Conservation (phyloP, 2,888 invertebrate genomes). For the Spatulosminthurus flaviceps region DNA sequence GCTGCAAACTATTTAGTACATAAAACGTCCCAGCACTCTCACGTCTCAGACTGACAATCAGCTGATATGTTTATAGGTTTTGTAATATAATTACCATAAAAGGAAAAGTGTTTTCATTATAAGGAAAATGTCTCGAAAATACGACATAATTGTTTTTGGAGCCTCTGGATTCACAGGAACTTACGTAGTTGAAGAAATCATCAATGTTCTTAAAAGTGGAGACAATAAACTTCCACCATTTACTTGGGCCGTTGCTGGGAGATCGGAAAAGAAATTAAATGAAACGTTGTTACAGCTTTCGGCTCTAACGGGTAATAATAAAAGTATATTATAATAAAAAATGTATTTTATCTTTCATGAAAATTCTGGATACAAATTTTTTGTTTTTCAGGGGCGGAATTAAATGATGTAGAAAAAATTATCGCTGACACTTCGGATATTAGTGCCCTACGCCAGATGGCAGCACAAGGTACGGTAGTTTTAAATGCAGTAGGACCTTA, state of each 20-base stretch:
- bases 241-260: constrained; percentile 90
- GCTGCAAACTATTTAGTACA: too few relatives aligned
- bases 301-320: constrained; percentile 68
- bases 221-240: constrained; percentile 66
- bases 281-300: constrained; percentile 69
- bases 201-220: constrained; percentile 67
- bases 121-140: constrained; percentile 47
- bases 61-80: too few relatives aligned
- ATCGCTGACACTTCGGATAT: constrained; percentile 75
- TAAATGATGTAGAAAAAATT: constrained; percentile 24
- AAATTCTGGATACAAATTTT: too few relatives aligned
- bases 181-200: constrained; percentile 77
- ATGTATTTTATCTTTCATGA: neutral
- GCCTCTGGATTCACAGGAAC: constrained; percentile 94
- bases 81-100: too few relatives aligned
- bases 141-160: constrained; percentile 89
- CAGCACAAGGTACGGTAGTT: constrained; percentile 78
- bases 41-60: too few relatives aligned
- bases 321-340: neutral
- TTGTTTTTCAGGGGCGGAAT: constrained; percentile 29
- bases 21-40: too few relatives aligned
- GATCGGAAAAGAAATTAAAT: constrained; percentile 72
- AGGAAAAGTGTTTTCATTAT: too few relatives aligned
- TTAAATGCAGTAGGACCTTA: constrained; percentile 95
- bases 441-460: constrained; percentile 81